A percentile compares a stretch with the other conserved stretches of the same genome.
Evolutionary conservation across 1,140 invertebrate genomes (phyloP).

Genomic region (Drosophila melanogaster): Release_6_plus_ISO1_MT NT_037436.4:14393001-14393500

Average conservation of each 20-base stretch:
- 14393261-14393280: constrained; percentile 40
- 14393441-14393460: constrained; percentile 22
- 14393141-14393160: too few species aligned
- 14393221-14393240: constrained; percentile 1
- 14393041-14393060: not conserved
- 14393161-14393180: too few species aligned
- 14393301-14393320: constrained; percentile 55
- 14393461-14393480: constrained; percentile 40
- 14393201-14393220: too few species aligned
- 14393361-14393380: constrained; percentile 17
- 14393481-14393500: constrained; percentile 49
- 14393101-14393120: too few species aligned
- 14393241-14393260: not conserved
- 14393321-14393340: constrained; percentile 25
- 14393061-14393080: not conserved
- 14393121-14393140: too few species aligned
- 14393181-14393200: not conserved
- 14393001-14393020: too few species aligned
- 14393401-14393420: constrained; percentile 59
- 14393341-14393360: constrained; percentile 25
- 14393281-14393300: constrained; percentile 41
- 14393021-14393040: not conserved
- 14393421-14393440: constrained; percentile 10
- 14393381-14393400: constrained; percentile 53
- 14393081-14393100: too few species aligned